Evolutionary conservation across 2,888 invertebrate species (phyloP).

Genomic region (Gari tellinella): DNA sequence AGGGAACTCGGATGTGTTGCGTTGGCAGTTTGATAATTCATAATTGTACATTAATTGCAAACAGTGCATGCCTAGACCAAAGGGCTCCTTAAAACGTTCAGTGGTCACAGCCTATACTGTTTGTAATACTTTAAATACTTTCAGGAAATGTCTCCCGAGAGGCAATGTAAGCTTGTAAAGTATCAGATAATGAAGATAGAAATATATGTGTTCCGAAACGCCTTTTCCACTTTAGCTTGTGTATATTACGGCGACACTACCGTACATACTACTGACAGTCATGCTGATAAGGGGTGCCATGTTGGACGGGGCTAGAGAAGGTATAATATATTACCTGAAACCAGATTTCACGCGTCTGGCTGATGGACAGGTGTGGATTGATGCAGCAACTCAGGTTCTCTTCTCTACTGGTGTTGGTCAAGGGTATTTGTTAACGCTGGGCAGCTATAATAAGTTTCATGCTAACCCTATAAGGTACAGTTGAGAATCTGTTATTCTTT

Average conservation of each 20-base stretch:
- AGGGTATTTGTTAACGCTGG: constrained; percentile 30
- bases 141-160: too few relatives aligned
- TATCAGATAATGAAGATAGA: too few relatives aligned
- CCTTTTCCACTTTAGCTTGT: constrained; percentile 58
- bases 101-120: too few relatives aligned
- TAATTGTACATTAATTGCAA: too few relatives aligned
- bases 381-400: constrained; percentile 39
- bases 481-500: too few relatives aligned
- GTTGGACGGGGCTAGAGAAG: constrained; percentile 88
- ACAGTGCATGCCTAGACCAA: too few relatives aligned
- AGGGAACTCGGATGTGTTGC: too few relatives aligned
- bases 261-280: constrained; percentile 64
- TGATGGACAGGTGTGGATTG: constrained; percentile 84
- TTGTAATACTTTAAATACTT: too few relatives aligned
- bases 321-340: constrained; percentile 89
- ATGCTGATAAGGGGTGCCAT: constrained; percentile 67
- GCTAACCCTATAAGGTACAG: constrained; percentile 28
- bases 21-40: too few relatives aligned
- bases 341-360: constrained; percentile 89
- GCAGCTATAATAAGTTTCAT: constrained; percentile 42
- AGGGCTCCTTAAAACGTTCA: too few relatives aligned
- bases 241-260: constrained; percentile 69
- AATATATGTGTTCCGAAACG: too few relatives aligned
- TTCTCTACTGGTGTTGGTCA: constrained; percentile 38
- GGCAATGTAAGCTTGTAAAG: too few relatives aligned